These are phyloP conservation scores for Peromyscus nudipes DNA, from an alignment of 2,797 vertebrate species.

Conservation along the genomic window DNA sequence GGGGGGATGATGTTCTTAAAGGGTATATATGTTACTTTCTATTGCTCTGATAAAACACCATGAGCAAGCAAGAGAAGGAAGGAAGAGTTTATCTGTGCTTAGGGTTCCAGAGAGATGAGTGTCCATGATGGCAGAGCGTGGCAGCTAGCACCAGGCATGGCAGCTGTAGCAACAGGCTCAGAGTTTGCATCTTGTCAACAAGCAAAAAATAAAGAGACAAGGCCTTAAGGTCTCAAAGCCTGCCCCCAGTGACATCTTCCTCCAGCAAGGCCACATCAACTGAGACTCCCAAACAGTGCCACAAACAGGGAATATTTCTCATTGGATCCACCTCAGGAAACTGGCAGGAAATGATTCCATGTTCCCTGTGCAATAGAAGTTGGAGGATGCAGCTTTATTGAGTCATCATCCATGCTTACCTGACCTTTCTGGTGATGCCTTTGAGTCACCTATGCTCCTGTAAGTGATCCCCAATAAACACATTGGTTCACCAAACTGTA, in stretches of 20 bases:
- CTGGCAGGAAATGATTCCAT: background rate
- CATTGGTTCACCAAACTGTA: background rate
- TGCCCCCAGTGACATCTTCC: too few relatives aligned
- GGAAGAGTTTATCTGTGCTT: background rate
- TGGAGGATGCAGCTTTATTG: background rate
- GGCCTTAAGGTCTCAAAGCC: background rate
- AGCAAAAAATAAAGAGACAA: background rate
- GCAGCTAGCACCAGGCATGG: background rate
- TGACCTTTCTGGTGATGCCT: background rate
- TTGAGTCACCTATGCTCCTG: background rate
- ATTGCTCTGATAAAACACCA: background rate
- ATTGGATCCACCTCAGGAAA: too few relatives aligned
- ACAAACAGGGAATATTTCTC: too few relatives aligned
- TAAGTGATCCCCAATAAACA: background rate
- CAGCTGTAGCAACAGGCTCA: background rate
- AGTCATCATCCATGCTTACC: background rate
- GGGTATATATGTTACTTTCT: background rate
- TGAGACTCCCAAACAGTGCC: background rate
- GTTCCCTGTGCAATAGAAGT: background rate
- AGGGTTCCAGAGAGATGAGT: background rate
- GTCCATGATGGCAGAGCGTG: background rate
- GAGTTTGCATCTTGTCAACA: background rate
- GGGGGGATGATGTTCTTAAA: background rate
- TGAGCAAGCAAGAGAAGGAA: background rate
- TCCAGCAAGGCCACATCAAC: background rate